phyloP scores from a whole-genome alignment of 2,888 invertebrate species.

The Mystacides longicornis region DNA sequence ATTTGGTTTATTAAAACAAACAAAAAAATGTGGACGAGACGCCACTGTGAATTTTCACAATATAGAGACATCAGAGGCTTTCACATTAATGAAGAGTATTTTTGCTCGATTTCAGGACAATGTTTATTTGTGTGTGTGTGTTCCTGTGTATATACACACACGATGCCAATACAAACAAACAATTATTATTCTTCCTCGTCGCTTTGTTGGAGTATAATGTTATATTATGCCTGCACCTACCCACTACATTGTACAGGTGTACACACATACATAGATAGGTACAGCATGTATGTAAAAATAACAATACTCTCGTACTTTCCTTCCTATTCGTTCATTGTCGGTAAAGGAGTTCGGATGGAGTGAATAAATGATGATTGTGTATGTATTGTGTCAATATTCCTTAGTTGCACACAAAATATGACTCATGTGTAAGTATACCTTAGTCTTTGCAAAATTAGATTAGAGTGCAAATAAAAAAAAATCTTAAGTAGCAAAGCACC shows the following conservation, averaged over 20 bases:
- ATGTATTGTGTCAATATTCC: neutral
- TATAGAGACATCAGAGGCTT: conserved; percentile 48
- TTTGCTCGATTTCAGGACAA: conserved; percentile 52
- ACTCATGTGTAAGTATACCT: too few species aligned
- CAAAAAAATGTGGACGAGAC: too few species aligned
- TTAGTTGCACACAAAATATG: too few species aligned
- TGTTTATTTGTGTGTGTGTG: conserved; percentile 38
- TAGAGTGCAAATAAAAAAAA: too few species aligned
- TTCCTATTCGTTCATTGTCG: neutral
- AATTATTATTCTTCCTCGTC: neutral
- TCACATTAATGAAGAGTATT: conserved; percentile 54
- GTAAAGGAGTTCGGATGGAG: neutral
- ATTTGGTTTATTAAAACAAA: too few species aligned
- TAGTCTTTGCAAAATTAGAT: too few species aligned
- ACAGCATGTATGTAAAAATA: neutral
- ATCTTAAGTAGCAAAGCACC: too few species aligned
- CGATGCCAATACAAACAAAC: neutral
- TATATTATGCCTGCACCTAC: neutral
- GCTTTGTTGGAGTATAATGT: neutral
- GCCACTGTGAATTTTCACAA: conserved; percentile 29
- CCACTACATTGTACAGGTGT: too few species aligned
- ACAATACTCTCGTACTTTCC: neutral
- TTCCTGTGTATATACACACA: conserved; percentile 2
- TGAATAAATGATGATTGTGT: neutral
- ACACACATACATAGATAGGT: too few species aligned